Percentiles rank a stretch among this genome's conserved stretches.
phyloP scores from a whole-genome alignment of 2,888 invertebrate genomes.

The Zootermopsis nevadensis region DNA sequence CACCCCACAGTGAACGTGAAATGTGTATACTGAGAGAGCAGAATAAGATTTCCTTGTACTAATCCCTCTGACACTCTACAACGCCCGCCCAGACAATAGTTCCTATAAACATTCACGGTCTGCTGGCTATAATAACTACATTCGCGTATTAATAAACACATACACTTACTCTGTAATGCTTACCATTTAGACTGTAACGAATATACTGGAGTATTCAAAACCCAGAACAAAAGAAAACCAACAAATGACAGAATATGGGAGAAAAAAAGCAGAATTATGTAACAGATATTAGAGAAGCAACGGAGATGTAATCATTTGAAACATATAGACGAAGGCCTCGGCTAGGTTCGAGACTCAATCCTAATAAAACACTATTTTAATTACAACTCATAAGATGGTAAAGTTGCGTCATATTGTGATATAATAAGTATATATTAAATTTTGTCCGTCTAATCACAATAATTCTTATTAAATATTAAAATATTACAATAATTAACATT shows the following conservation, averaged over 20 bases:
- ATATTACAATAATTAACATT: too few species aligned
- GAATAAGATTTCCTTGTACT: constrained; percentile 20
- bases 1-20: neutral
- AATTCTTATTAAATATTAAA: too few species aligned
- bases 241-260: neutral
- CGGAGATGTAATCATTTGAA: neutral
- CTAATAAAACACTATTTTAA: neutral
- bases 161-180: constrained; percentile 7
- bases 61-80: constrained; percentile 18
- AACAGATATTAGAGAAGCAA: neutral
- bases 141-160: constrained; percentile 37
- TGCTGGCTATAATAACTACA: constrained; percentile 17
- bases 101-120: constrained; percentile 12
- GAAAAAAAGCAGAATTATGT: neutral
- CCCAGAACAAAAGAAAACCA: constrained; percentile 28
- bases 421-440: too few species aligned
- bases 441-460: too few species aligned
- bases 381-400: neutral
- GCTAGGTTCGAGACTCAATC: neutral
- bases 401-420: too few species aligned
- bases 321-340: constrained; percentile 7
- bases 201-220: constrained; percentile 4
- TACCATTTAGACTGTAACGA: constrained; percentile 28
- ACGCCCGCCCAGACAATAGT: constrained; percentile 29
- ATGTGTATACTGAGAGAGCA: neutral